Base-by-base conservation (phyloP, 2,888 invertebrate genomes). In the Microctonus aethiopoides region DNA sequence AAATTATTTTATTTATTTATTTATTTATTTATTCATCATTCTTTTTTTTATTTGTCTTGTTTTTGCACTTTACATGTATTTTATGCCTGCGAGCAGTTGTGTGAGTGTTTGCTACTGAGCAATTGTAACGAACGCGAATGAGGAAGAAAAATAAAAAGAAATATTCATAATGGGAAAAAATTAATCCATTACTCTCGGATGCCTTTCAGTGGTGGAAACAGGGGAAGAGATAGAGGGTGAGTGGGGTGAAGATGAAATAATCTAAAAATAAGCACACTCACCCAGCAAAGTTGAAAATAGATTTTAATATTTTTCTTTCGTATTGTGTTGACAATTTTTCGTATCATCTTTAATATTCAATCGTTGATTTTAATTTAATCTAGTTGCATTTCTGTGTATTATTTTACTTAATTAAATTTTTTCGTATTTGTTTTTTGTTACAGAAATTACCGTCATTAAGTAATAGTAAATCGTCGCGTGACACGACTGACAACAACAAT, bases 401-500 rank as follows among this genome's bases (percentile, higher is more conserved):
- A 32, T 22, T 60, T 32, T 63, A 56, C 54, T 46, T 46, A 26
- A 65, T 52, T 34, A 5, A 22, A n/a, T 69, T 16, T 32, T 6
- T n/a, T 20, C 3, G n/a, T 39, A 59, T 46, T 64, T 60, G 46
- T 51, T 66, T 60, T 36, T 20, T 71, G 54, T 76, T 74, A 20
- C 80, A 86, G 85, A 86, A 84, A 76, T 78, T 84, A 72, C 78
- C 84, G 73, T 82, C 85, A 68, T 81, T 85, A 76, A 83, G 82
- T 74, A 81, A 80, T 65, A 80, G 82, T 16, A 86, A 85, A 78
- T 78, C 84, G 63, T 81, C 83, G 72, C 80, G 85, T 66, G 85
- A 86, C 72, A 83, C 82, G 75, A 78, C 81, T 70, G 82, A 86
- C 72, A 86, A 86, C 79, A 86, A 85, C 72, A 86, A 86, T 79